Conservation (phyloP, 2,888 invertebrate species). For the Aleiodes leptofemur region DNA sequence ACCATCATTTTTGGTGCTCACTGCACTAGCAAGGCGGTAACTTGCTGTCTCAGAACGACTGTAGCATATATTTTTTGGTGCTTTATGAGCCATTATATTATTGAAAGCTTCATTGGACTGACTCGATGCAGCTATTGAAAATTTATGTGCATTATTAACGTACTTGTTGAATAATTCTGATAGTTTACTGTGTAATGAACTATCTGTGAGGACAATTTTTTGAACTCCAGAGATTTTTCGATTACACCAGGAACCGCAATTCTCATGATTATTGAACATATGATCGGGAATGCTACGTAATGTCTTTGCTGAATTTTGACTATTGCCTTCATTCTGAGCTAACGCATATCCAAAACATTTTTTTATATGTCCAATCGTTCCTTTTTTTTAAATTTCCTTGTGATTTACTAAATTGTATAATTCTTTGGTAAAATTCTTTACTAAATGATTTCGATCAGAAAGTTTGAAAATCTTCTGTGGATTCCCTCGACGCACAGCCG, state of each 20-base stretch:
- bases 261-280: constrained; percentile 51
- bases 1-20: constrained; percentile 51
- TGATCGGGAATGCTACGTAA: constrained; percentile 53
- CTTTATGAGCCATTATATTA: constrained; percentile 51
- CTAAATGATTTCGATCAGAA: too few relatives aligned
- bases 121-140: constrained; percentile 50
- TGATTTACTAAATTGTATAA: constrained; percentile 29
- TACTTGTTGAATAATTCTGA: constrained; percentile 43
- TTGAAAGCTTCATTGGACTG: constrained; percentile 51
- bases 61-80: constrained; percentile 49
- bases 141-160: constrained; percentile 47
- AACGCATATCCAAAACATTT: constrained; percentile 57
- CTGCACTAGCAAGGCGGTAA: constrained; percentile 51
- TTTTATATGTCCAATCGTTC: constrained; percentile 50
- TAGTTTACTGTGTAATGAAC: constrained; percentile 34
- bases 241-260: constrained; percentile 54
- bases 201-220: constrained; percentile 31
- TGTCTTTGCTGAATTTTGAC: constrained; percentile 42
- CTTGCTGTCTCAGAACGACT: constrained; percentile 44
- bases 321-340: constrained; percentile 49
- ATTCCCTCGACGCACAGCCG: too few relatives aligned
- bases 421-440: background rate
- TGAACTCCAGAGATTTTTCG: constrained; percentile 10
- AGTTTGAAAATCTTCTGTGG: too few relatives aligned
- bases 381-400: constrained; percentile 41